These are phyloP conservation scores for Stegophylla sp. DNA, from an alignment of 2,888 invertebrate species.

Conservation along the genomic window DNA sequence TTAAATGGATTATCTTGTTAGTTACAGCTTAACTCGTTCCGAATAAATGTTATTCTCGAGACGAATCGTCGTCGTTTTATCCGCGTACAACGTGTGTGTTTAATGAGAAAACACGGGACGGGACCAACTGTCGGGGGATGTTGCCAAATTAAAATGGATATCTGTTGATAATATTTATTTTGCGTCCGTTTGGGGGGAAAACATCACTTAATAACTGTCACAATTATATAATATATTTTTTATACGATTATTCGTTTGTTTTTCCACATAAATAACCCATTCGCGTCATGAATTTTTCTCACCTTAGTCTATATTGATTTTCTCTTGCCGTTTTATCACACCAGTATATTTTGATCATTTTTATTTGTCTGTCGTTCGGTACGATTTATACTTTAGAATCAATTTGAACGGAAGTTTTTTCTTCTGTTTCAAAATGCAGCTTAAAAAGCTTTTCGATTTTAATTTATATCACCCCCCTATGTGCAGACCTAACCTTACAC, in stretches of 20 bases:
- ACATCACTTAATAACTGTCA: not conserved
- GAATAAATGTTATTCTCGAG: slow-evolving; percentile 37
- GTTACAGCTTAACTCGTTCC: slow-evolving; percentile 32
- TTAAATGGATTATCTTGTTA: slow-evolving; percentile 43
- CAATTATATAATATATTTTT: not conserved
- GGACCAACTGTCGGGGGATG: not conserved
- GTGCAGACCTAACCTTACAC: not conserved
- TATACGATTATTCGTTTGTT: not conserved
- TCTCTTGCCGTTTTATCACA: not conserved
- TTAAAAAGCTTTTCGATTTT: slow-evolving; percentile 11
- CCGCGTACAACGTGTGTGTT: slow-evolving; percentile 15
- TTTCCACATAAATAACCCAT: not conserved
- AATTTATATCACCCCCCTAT: not conserved
- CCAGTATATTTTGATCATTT: not conserved
- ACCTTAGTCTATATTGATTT: not conserved
- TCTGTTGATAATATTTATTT: slow-evolving; percentile 21
- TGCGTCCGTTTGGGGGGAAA: not conserved
- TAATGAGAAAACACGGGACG: slow-evolving; percentile 22
- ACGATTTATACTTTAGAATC: not conserved
- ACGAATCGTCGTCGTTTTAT: slow-evolving; percentile 47
- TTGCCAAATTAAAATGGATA: slow-evolving; percentile 22
- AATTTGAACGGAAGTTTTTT: not conserved
- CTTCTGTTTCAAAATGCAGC: not conserved
- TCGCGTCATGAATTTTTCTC: slow-evolving; percentile 4
- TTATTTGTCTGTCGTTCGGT: not conserved